Evolutionary conservation across 2,797 vertebrate species (phyloP).

Genomic region (Halcyon badia): DNA sequence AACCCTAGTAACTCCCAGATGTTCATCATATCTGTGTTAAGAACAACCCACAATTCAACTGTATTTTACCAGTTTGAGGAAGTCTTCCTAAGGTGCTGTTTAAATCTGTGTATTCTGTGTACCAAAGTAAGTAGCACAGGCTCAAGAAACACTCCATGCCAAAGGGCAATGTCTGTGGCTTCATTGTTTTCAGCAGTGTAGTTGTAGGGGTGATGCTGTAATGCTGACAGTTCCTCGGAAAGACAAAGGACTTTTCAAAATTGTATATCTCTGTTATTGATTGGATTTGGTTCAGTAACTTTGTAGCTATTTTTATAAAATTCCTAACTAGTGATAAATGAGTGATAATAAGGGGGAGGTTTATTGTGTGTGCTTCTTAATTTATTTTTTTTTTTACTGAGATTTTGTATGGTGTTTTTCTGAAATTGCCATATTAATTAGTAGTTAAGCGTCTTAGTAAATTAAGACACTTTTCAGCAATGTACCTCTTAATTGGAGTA

Average conservation of each 20-base stretch:
- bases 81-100: background rate
- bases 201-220: background rate
- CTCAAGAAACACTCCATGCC: background rate
- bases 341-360: background rate
- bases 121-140: background rate
- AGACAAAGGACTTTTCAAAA: background rate
- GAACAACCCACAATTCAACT: background rate
- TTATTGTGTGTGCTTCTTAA: background rate
- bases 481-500: background rate
- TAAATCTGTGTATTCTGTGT: background rate
- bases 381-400: background rate
- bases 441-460: background rate
- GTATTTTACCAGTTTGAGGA: background rate
- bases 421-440: background rate
- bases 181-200: background rate
- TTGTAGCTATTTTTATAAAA: background rate
- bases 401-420: background rate
- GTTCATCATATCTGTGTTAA: background rate
- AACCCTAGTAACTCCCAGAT: slow-evolving; percentile 1
- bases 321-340: background rate
- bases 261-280: background rate
- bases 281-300: background rate
- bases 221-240: background rate
- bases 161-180: fast-evolving
- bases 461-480: background rate